Base-by-base conservation (phyloP, 2,888 invertebrate species). In the Timandra comae region DNA sequence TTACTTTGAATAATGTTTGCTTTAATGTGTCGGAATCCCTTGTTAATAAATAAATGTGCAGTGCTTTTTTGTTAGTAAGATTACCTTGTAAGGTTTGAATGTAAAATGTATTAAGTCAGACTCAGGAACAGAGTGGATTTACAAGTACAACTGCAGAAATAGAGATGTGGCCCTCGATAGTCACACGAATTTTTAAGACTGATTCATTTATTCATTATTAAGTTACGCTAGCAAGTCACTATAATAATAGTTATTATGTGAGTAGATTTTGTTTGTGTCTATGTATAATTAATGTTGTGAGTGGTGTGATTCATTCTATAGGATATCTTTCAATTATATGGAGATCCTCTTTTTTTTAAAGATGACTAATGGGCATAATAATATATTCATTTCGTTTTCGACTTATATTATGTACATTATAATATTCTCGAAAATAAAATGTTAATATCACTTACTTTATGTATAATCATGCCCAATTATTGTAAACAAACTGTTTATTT, bases 201-300 rank as follows among this genome's bases (percentile, higher is more conserved):
- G 84, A 84, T 49, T 82, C 81, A 78, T 78, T 81, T 78, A 72
- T 74, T 77, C 82, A 80, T 81, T 77, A 61, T 72, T 80, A 79
- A 80, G 79, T 81, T 81, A 76, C 57, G 73, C 75, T 79, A 79
- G 79, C 71, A 72, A 68, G 66, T 74, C 78, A 79, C 73, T 69
- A 64, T 75, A 60, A 60, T 69, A 57, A 66, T 74, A 71, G 61
- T 64, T 50, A 60, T 57, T 33, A 51, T 48, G 53, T 56, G 61
- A 63, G 66, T 64, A 57, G 61, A 63, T 70, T 65, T 58, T 51
- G 61, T 72, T 70, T 66, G 58, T 72, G 68, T 64, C 58, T 73
- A 68, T 76, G 72, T 75, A 67, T 72, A 34, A 16, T 28, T 12
- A 26, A 63, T 68, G 70, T 71, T 63, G 24, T 64, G 65, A 56